These are phyloP conservation scores for Caenorhabditis japonica DNA, from an alignment of 2,888 invertebrate genomes.

Conservation along the genomic window DNA sequence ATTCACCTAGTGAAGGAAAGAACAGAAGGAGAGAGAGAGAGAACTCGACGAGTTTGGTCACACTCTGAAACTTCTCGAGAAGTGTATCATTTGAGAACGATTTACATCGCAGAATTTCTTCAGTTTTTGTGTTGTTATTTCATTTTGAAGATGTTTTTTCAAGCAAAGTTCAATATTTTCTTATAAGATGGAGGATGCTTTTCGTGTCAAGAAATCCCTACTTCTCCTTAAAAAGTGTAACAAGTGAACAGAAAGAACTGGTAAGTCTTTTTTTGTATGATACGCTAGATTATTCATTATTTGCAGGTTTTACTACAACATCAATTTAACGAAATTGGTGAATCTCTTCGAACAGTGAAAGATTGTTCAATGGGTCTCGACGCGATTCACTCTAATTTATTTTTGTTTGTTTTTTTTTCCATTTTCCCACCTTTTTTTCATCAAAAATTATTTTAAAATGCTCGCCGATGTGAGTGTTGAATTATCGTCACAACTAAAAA, in stretches of 20 bases:
- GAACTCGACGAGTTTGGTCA: no score
- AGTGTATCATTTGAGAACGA: no score
- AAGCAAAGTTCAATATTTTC: slow-evolving; percentile 11
- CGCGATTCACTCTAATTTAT: background rate
- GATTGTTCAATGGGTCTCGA: slow-evolving; percentile 13
- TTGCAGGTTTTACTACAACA: slow-evolving; percentile 3
- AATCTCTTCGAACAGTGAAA: slow-evolving; percentile 8
- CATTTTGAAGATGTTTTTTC: slow-evolving; percentile 9
- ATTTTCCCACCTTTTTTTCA: background rate
- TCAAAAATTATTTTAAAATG: background rate
- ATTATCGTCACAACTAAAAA: slow-evolving; percentile 2
- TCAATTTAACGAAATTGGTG: slow-evolving; percentile 6
- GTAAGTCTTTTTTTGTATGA: slow-evolving; percentile 12
- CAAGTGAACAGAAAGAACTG: slow-evolving; percentile 12
- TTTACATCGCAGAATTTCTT: no score
- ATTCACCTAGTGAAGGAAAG: slow-evolving; percentile 41
- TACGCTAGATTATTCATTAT: background rate
- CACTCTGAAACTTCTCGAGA: no score
- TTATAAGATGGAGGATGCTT: slow-evolving; percentile 7
- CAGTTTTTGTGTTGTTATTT: slow-evolving; percentile 8
- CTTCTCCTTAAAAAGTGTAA: slow-evolving; percentile 7
- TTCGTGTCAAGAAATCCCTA: slow-evolving; percentile 6
- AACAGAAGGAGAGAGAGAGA: no score
- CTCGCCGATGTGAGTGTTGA: background rate
- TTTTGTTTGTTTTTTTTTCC: slow-evolving; percentile 1